These are phyloP conservation scores for Orthonychiurus folsomi DNA, from an alignment of 2,888 invertebrate species.

Conservation along the genomic window DNA sequence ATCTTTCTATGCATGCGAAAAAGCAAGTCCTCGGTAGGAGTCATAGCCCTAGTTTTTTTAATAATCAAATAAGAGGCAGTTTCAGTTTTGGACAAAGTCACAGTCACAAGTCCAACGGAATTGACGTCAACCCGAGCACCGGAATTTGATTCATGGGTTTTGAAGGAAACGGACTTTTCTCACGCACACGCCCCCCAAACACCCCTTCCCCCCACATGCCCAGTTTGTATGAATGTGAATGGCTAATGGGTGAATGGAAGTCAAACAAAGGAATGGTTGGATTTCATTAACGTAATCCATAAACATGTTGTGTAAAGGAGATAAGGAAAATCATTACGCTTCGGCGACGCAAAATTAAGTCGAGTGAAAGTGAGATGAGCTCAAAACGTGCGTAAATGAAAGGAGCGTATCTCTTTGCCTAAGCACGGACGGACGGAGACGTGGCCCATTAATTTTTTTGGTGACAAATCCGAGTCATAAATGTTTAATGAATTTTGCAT, in stretches of 20 bases:
- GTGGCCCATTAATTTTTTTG: too few species aligned
- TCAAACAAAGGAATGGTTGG: neutral
- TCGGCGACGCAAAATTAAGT: neutral
- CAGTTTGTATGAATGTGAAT: neutral
- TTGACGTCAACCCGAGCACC: neutral
- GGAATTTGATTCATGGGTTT: neutral
- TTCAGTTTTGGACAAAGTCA: neutral
- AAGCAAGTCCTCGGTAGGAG: too few species aligned
- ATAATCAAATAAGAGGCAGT: neutral
- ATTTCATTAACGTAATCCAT: neutral
- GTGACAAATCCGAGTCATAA: too few species aligned
- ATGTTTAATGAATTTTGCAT: too few species aligned
- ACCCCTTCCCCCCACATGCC: neutral
- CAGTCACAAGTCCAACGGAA: neutral
- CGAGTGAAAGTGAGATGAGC: neutral
- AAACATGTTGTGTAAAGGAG: neutral
- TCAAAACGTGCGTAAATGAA: too few species aligned
- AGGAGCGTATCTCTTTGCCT: too few species aligned
- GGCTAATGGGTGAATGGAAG: neutral
- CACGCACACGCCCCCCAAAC: neutral
- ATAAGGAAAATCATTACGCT: neutral
- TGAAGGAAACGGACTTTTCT: neutral
- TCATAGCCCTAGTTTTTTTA: neutral
- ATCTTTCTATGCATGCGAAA: too few species aligned
- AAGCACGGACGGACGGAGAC: neutral